phyloP scores from a whole-genome alignment of 2,113 vertebrate genomes.

The Polyodon spathula region DNA sequence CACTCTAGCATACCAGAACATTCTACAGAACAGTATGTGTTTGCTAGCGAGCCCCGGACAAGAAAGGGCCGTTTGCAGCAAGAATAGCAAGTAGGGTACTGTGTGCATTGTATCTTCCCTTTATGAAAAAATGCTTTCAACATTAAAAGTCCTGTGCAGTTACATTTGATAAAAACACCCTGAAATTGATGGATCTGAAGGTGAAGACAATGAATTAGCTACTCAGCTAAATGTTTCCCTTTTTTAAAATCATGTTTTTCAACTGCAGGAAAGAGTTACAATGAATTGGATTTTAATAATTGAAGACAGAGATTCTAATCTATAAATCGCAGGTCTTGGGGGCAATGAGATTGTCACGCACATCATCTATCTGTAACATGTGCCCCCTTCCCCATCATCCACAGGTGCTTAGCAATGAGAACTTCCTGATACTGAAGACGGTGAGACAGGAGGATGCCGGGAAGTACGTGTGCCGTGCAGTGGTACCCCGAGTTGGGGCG shows the following conservation, averaged over 20 bases:
- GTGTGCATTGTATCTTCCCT: not conserved
- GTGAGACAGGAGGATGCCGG: conserved; percentile 94
- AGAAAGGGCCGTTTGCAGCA: no score
- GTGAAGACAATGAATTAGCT: no score
- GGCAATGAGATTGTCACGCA: conserved; percentile 28
- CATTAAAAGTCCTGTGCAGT: no score
- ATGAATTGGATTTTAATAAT: conserved; percentile 71
- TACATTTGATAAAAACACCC: no score
- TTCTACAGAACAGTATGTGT: no score
- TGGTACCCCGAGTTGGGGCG: conserved; percentile 86
- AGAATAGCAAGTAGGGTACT: not conserved
- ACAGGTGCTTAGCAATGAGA: conserved; percentile 94
- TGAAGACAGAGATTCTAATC: conserved; percentile 47
- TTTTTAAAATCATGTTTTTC: no score
- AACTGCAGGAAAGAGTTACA: conserved; percentile 31
- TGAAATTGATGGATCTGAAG: no score
- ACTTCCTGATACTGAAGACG: conserved; percentile 79
- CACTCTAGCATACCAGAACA: no score
- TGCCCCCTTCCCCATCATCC: conserved; percentile 26
- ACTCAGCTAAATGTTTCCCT: no score
- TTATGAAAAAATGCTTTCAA: not conserved
- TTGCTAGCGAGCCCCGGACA: no score
- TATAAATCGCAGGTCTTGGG: conserved; percentile 30
- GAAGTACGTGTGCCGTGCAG: conserved; percentile 89
- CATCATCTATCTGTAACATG: conserved; percentile 22